Base-by-base conservation (phyloP, 2,888 invertebrate species). In the Cephus nigrinus region DNA sequence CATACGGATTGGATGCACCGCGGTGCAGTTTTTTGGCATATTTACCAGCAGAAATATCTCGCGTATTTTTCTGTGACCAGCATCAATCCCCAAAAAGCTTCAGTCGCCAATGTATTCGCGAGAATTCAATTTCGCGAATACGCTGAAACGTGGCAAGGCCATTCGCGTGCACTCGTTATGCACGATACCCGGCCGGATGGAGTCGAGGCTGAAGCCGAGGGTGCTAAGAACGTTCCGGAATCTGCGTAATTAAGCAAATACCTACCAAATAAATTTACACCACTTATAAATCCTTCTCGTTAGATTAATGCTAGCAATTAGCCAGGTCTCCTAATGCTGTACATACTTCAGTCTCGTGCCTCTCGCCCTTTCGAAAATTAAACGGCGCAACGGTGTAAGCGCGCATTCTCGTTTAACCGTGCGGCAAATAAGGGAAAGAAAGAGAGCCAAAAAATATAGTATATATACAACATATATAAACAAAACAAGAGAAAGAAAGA, bases 261-360 rank as follows among this genome's bases (percentile, higher is more conserved):
- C 84, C 86, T 85, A 80, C 85, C 83, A 86, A 88, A 89, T 88
- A 89, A 88, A 88, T 89, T 88, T 86, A 85, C 88, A 86, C 83
- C 84, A 84, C 84, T 85, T 84, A 85, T 88, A 88, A 88, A 89
- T 89, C 88, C 86, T 88, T 88, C 89, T 83, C 85, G 84, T 86
- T 87, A 85, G 88, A 89, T 88, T 87, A 88, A 89, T 86, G 87
- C 85, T 86, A 82, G 88, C 86, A 88, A 89, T 89, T 88, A 89
- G 87, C 87, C 80, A 68, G 74, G 35, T 74, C 32, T 30, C 73
- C 72, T 75, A 77, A 77, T 75, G 69, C 74, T 69, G 68, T 75
- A 75, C 74, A 74, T 77, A 68, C 75, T 55, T 77, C 30, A 74
- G 32, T 12, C 35, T 69, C 34, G 33, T 55, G 34, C 74, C 35